These are phyloP conservation scores for Lordiphosa andalusiaca DNA, from an alignment of 2,888 invertebrate species.

Conservation along the genomic window DNA sequence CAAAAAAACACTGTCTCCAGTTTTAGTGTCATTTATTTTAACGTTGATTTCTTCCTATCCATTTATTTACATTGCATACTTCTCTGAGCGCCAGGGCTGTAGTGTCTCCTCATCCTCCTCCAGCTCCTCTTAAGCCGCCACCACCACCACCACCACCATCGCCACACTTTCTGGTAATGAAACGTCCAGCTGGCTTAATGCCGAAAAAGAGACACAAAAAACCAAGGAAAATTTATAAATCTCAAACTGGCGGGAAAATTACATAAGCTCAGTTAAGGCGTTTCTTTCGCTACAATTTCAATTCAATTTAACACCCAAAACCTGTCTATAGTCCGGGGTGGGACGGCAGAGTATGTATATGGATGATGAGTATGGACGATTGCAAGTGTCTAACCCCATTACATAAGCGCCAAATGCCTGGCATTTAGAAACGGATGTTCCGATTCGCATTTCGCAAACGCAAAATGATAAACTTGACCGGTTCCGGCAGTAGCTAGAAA, in stretches of 20 bases:
- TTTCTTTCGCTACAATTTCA: slow-evolving; percentile 44
- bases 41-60: slow-evolving; percentile 76
- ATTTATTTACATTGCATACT: slow-evolving; percentile 76
- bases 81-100: slow-evolving; percentile 44
- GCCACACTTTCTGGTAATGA: slow-evolving; percentile 54
- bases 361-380: slow-evolving; percentile 27
- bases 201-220: slow-evolving; percentile 29
- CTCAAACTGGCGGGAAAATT: slow-evolving; percentile 70
- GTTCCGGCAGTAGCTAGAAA: slow-evolving; percentile 49
- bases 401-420: slow-evolving; percentile 61
- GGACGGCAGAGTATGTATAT: slow-evolving; percentile 1
- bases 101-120: slow-evolving; percentile 1
- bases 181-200: slow-evolving; percentile 71
- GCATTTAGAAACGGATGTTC: slow-evolving; percentile 75
- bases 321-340: slow-evolving; percentile 12
- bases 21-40: slow-evolving; percentile 77
- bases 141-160: slow-evolving; percentile 1
- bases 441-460: slow-evolving; percentile 74
- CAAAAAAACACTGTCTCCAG: slow-evolving; percentile 67
- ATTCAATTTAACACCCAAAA: slow-evolving; percentile 40
- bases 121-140: no score
- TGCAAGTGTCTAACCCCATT: slow-evolving; percentile 46
- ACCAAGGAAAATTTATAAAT: slow-evolving; percentile 59
- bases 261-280: slow-evolving; percentile 53
- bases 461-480: slow-evolving; percentile 68